Percentiles rank a stretch among this genome's conserved stretches.
Conservation (phyloP, 1,140 invertebrate genomes). For the Dinothrombium tinctorium region DNA sequence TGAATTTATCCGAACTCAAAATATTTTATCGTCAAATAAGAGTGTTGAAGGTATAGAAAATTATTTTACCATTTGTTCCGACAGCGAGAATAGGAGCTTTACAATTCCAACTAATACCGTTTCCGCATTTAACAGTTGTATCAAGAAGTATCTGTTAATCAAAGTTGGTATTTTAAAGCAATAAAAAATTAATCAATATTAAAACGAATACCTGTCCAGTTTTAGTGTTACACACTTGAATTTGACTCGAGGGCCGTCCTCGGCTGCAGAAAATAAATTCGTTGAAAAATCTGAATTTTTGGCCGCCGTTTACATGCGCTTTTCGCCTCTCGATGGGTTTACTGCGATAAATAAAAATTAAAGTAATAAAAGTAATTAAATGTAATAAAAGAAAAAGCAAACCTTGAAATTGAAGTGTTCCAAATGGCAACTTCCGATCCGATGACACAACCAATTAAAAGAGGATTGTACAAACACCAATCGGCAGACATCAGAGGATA, state of each 20-base stretch:
- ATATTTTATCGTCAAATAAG: too few species aligned
- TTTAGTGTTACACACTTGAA: slow-evolving; percentile 21
- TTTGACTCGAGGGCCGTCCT: slow-evolving; percentile 19
- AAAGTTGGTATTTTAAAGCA: too few species aligned
- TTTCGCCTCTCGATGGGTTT: slow-evolving; percentile 19
- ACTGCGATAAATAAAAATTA: too few species aligned
- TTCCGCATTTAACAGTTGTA: slow-evolving; percentile 1
- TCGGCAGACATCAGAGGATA: slow-evolving; percentile 37
- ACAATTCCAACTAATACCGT: slow-evolving; percentile 5
- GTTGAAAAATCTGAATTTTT: slow-evolving; percentile 18
- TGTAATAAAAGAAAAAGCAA: too few species aligned
- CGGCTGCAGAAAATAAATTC: slow-evolving; percentile 19
- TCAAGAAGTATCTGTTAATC: too few species aligned
- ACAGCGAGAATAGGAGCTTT: slow-evolving; percentile 7
- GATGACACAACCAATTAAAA: slow-evolving; percentile 28
- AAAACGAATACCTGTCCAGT: slow-evolving; percentile 11
- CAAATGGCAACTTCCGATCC: slow-evolving; percentile 21
- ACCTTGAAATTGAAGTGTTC: slow-evolving; percentile 22
- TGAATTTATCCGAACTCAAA: too few species aligned
- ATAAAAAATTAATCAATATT: too few species aligned
- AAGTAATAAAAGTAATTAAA: too few species aligned
- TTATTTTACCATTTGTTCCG: neutral
- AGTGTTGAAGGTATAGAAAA: neutral
- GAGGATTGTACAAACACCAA: slow-evolving; percentile 36
- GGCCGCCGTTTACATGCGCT: slow-evolving; percentile 18